Evolutionary conservation across 2,888 invertebrate genomes (phyloP).

Genomic region (Tetrapedia diversipes): DNA sequence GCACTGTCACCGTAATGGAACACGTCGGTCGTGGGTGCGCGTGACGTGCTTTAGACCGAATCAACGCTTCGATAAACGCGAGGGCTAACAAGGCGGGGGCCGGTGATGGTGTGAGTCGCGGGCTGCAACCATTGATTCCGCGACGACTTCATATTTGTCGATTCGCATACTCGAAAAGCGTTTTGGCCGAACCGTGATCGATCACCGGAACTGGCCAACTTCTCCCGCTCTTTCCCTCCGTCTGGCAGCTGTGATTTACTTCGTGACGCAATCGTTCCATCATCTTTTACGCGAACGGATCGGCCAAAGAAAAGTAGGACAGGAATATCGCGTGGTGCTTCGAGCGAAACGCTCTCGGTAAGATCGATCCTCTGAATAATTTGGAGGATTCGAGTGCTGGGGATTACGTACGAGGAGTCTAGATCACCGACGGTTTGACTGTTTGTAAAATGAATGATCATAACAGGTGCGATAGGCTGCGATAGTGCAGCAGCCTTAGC

Average conservation of each 20-base stretch:
- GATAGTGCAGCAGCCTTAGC: no score
- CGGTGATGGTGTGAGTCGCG: no score
- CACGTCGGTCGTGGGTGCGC: constrained; percentile 38
- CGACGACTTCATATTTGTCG: constrained; percentile 52
- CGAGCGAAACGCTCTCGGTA: neutral
- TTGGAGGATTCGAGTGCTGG: neutral
- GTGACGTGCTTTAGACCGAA: constrained; percentile 50
- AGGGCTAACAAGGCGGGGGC: constrained; percentile 50
- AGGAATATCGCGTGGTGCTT: neutral
- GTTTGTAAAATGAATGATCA: no score
- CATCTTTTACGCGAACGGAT: constrained; percentile 33
- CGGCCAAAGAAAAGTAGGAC: constrained; percentile 14
- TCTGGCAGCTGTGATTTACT: constrained; percentile 35
- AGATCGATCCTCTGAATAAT: constrained; percentile 32
- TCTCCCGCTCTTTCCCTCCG: no score
- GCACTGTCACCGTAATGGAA: constrained; percentile 51
- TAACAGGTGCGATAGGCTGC: no score
- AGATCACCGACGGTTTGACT: no score
- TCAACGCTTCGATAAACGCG: constrained; percentile 55
- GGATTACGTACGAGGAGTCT: no score
- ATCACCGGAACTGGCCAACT: constrained; percentile 46
- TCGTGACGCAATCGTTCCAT: constrained; percentile 45
- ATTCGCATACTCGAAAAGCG: constrained; percentile 32
- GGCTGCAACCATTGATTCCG: constrained; percentile 39
- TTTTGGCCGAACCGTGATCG: constrained; percentile 34